A percentile compares a stretch with the other conserved stretches of the same genome.
Conservation (phyloP, 2,888 invertebrate species). For the Cataglyphis cursor region DNA sequence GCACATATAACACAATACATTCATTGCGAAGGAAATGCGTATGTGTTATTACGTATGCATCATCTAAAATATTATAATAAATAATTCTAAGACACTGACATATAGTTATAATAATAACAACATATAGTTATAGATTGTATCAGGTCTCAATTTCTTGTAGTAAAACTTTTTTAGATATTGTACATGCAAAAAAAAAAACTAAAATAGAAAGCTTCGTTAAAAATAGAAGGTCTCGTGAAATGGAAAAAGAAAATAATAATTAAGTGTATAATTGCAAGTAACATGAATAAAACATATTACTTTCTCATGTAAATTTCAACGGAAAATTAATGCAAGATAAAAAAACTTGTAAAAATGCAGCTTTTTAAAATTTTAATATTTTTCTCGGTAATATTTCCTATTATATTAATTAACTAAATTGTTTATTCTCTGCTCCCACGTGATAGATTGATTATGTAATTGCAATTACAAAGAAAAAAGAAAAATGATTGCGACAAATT, state of each 20-base stretch:
- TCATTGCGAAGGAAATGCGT: background rate
- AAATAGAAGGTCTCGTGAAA: background rate
- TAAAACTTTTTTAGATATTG: background rate
- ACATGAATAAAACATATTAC: background rate
- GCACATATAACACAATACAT: background rate
- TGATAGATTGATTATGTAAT: constrained; percentile 79
- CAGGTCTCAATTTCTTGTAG: background rate
- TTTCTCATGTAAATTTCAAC: background rate
- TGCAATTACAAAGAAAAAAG: constrained; percentile 70
- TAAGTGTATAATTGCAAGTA: background rate
- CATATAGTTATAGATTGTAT: background rate
- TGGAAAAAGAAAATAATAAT: background rate
- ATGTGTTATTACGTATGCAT: background rate
- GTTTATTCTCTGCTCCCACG: constrained; percentile 76
- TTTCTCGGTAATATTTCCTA: constrained; percentile 63
- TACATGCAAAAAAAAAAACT: background rate
- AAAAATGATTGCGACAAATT: constrained; percentile 50
- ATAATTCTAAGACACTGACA: background rate
- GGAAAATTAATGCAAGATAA: background rate
- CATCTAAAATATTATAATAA: background rate
- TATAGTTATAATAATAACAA: background rate
- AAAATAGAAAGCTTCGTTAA: background rate
- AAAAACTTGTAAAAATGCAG: background rate
- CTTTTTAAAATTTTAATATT: constrained; percentile 62
- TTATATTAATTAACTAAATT: constrained; percentile 76